Evolutionary conservation across 2,113 vertebrate genomes (phyloP), one percentile per base, ranked within the genome.

Genomic region (Nyctereutes procyonoides): DNA sequence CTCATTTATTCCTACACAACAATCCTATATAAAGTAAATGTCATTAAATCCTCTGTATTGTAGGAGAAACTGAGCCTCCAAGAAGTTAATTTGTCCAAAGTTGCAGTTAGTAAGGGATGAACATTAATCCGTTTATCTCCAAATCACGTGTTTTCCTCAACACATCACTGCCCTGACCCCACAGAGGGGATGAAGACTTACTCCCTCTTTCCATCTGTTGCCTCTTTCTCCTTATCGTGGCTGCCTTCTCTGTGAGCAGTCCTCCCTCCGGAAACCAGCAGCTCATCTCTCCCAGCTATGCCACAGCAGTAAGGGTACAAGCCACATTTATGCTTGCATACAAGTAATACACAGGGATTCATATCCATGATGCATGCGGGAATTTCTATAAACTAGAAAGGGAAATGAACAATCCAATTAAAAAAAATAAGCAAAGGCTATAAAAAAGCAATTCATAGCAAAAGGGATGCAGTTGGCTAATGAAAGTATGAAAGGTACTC

Each of bases 321-420:
- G 28, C 24, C 43, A 15, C 35, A 62, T 80, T 4, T 4, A 16
- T 4, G 35, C 15, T 1, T 0, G 2, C 16, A 2, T 1, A 69
- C 8, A 69, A 8, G 13, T 1, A 30, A 51, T 58, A 55, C 35
- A 77, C 8, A 22, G 17, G 56, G 38, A 35, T 10, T 26, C 26
- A 3, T 17, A 20, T 7, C 53, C 43, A 14, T 5, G 56, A 20
- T 2, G 24, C 38, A 8, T 13, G 32, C n/a, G 30, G 38, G 77
- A 63, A 93, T n/a, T 81, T 83, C 77, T 76, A 30, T 58, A 93
- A 51, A n/a, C 5, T 5, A 58, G 14, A 26, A n/a, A 83, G n/a
- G 81, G 15, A 91, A 55, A 48, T 56, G 22, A 53, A 58, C 69
- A 80, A n/a, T 32, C 30, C 8, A 32, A 24, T 10, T 0, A 76